Conservation (phyloP, 1,140 invertebrate species). For the Epicauta chinensis region DNA sequence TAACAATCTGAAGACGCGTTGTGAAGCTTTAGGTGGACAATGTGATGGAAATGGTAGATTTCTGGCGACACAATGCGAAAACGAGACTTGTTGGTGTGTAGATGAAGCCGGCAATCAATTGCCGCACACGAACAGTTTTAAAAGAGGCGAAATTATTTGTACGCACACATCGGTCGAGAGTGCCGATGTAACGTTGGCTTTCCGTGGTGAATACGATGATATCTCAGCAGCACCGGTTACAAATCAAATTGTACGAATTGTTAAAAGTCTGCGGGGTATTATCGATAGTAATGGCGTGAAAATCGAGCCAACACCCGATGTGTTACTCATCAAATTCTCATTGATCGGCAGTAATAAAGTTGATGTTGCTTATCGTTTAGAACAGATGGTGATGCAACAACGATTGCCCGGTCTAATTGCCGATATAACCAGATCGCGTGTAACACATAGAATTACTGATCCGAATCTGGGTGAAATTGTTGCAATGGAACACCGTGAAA, state of each 20-base stretch:
- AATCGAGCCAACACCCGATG: slow-evolving; percentile 50
- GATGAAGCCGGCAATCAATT: slow-evolving; percentile 77
- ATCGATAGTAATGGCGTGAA: slow-evolving; percentile 49
- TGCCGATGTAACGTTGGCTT: slow-evolving; percentile 55
- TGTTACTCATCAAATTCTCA: slow-evolving; percentile 52
- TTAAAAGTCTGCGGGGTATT: slow-evolving; percentile 50
- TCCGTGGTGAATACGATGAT: slow-evolving; percentile 50
- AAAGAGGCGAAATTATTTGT: slow-evolving; percentile 54
- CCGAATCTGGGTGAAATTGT: slow-evolving; percentile 45
- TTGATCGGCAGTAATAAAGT: slow-evolving; percentile 58
- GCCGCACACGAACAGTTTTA: slow-evolving; percentile 55
- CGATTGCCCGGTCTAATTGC: slow-evolving; percentile 51
- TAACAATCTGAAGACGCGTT: slow-evolving; percentile 47
- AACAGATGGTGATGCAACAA: slow-evolving; percentile 57
- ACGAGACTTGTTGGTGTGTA: slow-evolving; percentile 75
- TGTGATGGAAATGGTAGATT: slow-evolving; percentile 66
- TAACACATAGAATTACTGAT: slow-evolving; percentile 50
- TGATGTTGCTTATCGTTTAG: slow-evolving; percentile 57
- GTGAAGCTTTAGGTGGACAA: slow-evolving; percentile 52
- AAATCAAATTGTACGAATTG: slow-evolving; percentile 48
- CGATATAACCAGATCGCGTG: slow-evolving; percentile 58
- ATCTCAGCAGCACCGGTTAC: slow-evolving; percentile 43
- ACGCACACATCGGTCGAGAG: slow-evolving; percentile 53
- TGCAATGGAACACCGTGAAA: slow-evolving; percentile 59
- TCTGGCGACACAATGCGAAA: slow-evolving; percentile 65